Evolutionary conservation across 2,797 vertebrate species (phyloP), one percentile per base, ranked within the genome.

Genomic region (Eidolon dupreanum): DNA sequence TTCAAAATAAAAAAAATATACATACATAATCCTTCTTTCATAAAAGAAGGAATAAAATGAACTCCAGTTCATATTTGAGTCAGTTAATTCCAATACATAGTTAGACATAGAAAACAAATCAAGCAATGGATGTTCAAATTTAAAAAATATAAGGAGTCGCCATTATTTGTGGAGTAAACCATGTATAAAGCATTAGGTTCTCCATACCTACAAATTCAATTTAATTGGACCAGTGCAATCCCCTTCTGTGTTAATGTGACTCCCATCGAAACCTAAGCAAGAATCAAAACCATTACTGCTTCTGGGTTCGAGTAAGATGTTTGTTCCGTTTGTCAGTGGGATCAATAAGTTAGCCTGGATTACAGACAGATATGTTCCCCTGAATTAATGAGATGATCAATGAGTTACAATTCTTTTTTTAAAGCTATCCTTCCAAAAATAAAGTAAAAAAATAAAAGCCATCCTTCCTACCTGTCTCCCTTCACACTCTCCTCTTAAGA

Each of bases 101-200:
- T 73, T 88, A 92, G 90, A 71, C 36, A 90, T 9, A 84, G 20
- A 74, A 74, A 94, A 79, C 66, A 88, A 86, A 96, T 87, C 22
- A 91, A 71, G 55, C 8, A 70, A 94, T 74, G 49, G 41, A 43
- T 90, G n/a, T 73, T 65, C 68, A 93, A 73, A 81, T 46, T 49
- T 49, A 38, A 84, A 78, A 81, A 49, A 43, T 46, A 12, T 11
- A 83, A 82, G 31, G 33, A 88, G 53, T 43, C 20, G 31, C 20
- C 49, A 55, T 59, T 92, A 90, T 53, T 61, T 94, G 53, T 61
- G 31, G 63, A 96, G 20, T 36, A 88, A 88, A 71, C 31, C n/a
- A 46, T 38, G 22, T 68, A 61, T 68, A 61, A 49, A 7, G 17
- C 8, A 19, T 17, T 20, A 46, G 15, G 66, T 12, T 70, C 33